Percentiles rank a stretch among this genome's conserved stretches.
Conservation (phyloP, 1,140 invertebrate species). For the Theocolax elegans region DNA sequence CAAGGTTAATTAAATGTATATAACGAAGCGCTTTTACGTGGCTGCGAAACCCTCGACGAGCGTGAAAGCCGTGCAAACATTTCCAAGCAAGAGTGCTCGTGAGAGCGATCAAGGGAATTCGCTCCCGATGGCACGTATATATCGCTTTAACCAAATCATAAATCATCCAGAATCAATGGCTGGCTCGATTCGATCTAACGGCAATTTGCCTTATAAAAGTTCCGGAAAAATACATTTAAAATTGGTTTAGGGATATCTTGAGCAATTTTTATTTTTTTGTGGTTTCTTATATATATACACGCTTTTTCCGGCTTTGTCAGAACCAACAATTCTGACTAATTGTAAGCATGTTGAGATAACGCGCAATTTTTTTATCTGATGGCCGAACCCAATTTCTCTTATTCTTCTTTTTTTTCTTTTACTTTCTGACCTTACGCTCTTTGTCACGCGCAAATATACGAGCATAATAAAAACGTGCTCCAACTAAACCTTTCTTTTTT, state of each 20-base stretch:
- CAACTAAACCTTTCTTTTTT: neutral
- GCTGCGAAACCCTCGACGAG: neutral
- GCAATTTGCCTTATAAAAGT: neutral
- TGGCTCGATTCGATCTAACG: no score
- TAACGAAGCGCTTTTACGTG: neutral
- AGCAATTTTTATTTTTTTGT: no score
- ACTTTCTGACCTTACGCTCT: slow-evolving; percentile 16
- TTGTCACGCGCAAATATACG: neutral
- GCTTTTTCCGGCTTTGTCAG: slow-evolving; percentile 1
- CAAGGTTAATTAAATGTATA: slow-evolving; percentile 21
- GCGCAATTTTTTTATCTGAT: slow-evolving; percentile 13
- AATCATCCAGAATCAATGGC: neutral
- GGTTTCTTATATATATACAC: no score
- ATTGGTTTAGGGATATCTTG: neutral
- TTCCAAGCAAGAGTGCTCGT: neutral
- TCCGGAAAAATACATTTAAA: neutral
- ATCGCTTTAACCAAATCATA: slow-evolving; percentile 9
- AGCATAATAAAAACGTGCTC: no score
- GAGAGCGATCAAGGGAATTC: neutral
- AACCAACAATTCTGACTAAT: slow-evolving; percentile 7
- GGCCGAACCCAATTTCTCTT: neutral
- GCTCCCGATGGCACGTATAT: neutral
- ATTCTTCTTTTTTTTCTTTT: neutral
- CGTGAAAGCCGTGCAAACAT: slow-evolving; percentile 30
- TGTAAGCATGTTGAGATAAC: neutral